These are phyloP conservation scores for Venustaconcha ellipsiformis DNA, from an alignment of 1,140 invertebrate species.

Conservation along the genomic window DNA sequence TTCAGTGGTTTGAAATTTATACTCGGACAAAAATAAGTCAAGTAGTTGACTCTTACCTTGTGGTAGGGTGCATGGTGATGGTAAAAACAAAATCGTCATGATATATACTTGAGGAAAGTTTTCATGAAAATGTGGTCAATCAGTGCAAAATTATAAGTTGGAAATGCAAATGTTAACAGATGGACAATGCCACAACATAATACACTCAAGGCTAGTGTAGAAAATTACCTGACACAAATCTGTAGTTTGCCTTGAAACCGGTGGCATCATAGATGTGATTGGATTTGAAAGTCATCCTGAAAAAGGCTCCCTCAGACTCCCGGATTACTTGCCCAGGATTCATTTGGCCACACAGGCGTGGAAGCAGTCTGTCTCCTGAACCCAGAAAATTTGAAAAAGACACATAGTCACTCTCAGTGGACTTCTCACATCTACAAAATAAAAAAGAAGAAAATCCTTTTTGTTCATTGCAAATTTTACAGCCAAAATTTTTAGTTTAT, in stretches of 20 bases:
- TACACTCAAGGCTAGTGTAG: background rate
- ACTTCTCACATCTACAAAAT: conserved; percentile 82
- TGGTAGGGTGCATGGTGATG: too few relatives aligned
- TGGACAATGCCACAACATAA: too few relatives aligned
- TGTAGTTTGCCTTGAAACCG: conserved; percentile 92
- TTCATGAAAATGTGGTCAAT: too few relatives aligned
- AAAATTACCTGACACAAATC: conserved; percentile 72
- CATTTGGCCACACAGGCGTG: conserved; percentile 86
- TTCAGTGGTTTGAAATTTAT: too few relatives aligned
- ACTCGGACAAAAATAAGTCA: too few relatives aligned
- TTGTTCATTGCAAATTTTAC: background rate
- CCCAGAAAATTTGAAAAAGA: conserved; percentile 91
- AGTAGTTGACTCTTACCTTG: too few relatives aligned
- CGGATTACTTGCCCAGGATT: conserved; percentile 69
- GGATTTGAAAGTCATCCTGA: conserved; percentile 92
- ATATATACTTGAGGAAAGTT: too few relatives aligned
- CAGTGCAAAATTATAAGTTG: too few relatives aligned
- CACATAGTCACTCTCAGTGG: conserved; percentile 91
- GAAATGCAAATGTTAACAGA: too few relatives aligned
- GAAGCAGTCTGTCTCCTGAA: conserved; percentile 83
- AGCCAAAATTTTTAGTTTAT: background rate
- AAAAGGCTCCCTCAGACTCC: conserved; percentile 91
- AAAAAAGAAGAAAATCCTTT: background rate
- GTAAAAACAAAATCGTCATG: too few relatives aligned
- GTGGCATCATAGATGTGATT: conserved; percentile 93